Evolutionary conservation across 1,140 invertebrate species (phyloP).

Genomic region (Drosophila triauraria): DNA sequence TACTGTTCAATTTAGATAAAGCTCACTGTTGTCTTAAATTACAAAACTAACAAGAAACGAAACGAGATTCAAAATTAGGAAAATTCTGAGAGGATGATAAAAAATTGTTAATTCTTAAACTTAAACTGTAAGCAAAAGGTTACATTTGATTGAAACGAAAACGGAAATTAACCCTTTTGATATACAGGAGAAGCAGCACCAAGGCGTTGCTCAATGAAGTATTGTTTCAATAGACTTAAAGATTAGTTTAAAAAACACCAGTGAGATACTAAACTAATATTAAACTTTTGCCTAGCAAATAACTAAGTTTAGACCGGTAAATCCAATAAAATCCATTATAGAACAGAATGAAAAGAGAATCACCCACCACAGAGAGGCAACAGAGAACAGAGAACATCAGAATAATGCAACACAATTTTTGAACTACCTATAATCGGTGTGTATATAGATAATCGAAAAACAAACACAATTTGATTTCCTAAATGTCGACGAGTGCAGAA

Average conservation of each 20-base stretch:
- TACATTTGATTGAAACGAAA: slow-evolving; percentile 13
- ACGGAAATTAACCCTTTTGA: slow-evolving; percentile 19
- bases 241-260: slow-evolving; percentile 49
- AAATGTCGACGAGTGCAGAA: slow-evolving; percentile 14
- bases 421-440: slow-evolving; percentile 28
- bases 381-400: slow-evolving; percentile 27
- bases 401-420: slow-evolving; percentile 27
- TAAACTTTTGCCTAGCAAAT: slow-evolving; percentile 56
- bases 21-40: slow-evolving; percentile 28
- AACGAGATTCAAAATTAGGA: slow-evolving; percentile 7
- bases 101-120: slow-evolving; percentile 39
- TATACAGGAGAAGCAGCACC: slow-evolving; percentile 8
- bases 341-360: slow-evolving; percentile 2
- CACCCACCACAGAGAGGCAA: slow-evolving; percentile 50
- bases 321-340: slow-evolving; percentile 23
- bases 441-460: slow-evolving; percentile 38
- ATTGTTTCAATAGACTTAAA: slow-evolving; percentile 54
- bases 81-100: slow-evolving; percentile 1
- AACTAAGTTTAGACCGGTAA: slow-evolving; percentile 42
- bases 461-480: slow-evolving; percentile 29
- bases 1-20: slow-evolving; percentile 40
- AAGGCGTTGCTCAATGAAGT: slow-evolving; percentile 17
- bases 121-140: slow-evolving; percentile 26
- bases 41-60: background rate
- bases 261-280: slow-evolving; percentile 44